Percentiles rank a stretch among this genome's conserved stretches.
Evolutionary conservation across 1,140 invertebrate genomes (phyloP).

Genomic region (Papilio machaon): DNA sequence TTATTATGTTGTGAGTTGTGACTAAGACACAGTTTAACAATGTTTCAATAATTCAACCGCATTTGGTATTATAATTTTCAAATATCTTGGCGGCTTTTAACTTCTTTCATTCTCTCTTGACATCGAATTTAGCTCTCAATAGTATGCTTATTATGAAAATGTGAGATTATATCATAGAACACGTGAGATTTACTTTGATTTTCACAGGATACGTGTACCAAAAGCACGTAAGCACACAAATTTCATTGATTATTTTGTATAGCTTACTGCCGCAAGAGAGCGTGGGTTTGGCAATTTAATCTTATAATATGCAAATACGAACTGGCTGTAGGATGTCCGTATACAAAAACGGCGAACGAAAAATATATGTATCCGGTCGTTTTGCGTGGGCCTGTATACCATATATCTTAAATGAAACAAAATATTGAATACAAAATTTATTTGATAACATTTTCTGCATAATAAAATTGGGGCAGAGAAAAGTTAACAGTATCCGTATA

Average conservation of each 20-base stretch:
- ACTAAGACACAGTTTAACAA: neutral
- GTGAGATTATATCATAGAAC: no score
- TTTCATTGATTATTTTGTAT: slow-evolving; percentile 35
- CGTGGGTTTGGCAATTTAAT: slow-evolving; percentile 57
- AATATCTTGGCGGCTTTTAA: no score
- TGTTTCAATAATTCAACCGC: neutral
- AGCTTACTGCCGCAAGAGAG: slow-evolving; percentile 16
- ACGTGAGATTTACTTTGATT: neutral
- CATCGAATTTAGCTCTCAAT: neutral
- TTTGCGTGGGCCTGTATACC: slow-evolving; percentile 56
- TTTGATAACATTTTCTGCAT: slow-evolving; percentile 19
- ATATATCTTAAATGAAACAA: slow-evolving; percentile 16
- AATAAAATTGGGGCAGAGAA: slow-evolving; percentile 11
- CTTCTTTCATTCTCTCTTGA: no score
- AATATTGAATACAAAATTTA: slow-evolving; percentile 23
- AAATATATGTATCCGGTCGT: slow-evolving; percentile 75
- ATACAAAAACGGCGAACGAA: slow-evolving; percentile 72
- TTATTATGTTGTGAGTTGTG: neutral
- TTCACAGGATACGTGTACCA: neutral
- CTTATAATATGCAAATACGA: slow-evolving; percentile 71
- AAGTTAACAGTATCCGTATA: slow-evolving; percentile 10
- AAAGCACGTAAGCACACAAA: neutral
- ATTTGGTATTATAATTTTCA: neutral
- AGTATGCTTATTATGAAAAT: neutral
- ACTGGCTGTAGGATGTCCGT: slow-evolving; percentile 74